phyloP scores from a whole-genome alignment of 2,113 vertebrate genomes.

The Callopanchax toddi region DNA sequence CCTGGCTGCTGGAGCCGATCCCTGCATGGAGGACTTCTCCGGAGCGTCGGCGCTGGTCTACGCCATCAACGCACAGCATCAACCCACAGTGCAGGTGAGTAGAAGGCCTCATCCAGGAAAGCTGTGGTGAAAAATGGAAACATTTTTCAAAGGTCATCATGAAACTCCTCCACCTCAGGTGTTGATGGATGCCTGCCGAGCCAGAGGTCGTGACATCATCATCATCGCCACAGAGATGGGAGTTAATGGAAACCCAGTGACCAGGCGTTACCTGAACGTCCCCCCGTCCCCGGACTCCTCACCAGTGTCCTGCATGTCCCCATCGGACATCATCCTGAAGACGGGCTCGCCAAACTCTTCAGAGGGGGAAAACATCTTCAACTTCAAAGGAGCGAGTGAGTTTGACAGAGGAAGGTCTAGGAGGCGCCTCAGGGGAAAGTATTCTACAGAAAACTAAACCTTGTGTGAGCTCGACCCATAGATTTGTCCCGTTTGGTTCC shows the following conservation, averaged over 20 bases:
- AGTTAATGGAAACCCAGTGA: conserved; percentile 49
- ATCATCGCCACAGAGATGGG: conserved; percentile 73
- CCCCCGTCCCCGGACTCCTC: conserved; percentile 67
- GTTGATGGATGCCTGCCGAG: conserved; percentile 71
- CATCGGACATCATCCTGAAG: conserved; percentile 78
- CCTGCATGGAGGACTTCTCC: conserved; percentile 71
- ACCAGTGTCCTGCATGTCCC: conserved; percentile 76
- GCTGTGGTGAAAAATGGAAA: no score
- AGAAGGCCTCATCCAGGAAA: no score
- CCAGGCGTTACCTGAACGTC: conserved; percentile 68
- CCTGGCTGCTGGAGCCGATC: conserved; percentile 73
- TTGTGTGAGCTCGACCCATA: not conserved
- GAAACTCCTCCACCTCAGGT: conserved; percentile 46
- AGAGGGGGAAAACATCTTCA: conserved; percentile 69
- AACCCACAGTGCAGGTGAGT: conserved; percentile 65
- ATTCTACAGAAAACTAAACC: no score
- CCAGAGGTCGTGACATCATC: conserved; percentile 74
- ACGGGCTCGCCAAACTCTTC: conserved; percentile 69
- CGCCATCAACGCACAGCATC: conserved; percentile 70
- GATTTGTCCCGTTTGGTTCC: not conserved
- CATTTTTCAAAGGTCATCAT: no score
- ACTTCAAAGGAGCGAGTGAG: conserved; percentile 63
- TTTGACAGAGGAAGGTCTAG: not conserved
- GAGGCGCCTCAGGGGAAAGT: no score
- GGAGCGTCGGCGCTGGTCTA: conserved; percentile 79